These are phyloP conservation scores for Tychaedon coryphoeus DNA, from an alignment of 2,113 vertebrate genomes.

Conservation along the genomic window DNA sequence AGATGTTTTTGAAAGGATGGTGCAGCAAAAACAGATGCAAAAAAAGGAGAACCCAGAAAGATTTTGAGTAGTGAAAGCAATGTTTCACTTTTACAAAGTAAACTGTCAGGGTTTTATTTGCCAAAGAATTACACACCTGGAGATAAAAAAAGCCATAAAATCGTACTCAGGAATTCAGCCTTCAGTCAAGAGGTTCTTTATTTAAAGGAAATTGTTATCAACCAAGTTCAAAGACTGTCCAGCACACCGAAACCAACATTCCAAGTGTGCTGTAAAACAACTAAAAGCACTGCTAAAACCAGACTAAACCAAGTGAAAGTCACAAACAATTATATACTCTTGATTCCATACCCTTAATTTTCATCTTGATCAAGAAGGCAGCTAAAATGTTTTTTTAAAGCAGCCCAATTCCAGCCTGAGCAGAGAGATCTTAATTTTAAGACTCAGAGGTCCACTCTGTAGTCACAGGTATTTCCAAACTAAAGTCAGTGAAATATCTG, in stretches of 20 bases:
- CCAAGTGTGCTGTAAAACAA: not conserved
- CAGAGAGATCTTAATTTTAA: not conserved
- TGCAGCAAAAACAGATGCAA: not conserved
- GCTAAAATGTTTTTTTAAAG: not conserved
- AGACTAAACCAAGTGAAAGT: not conserved
- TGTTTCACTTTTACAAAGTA: rapidly evolving
- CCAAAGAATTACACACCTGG: not conserved
- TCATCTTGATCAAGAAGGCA: not conserved
- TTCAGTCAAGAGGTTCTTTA: not conserved
- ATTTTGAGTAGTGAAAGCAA: not conserved
- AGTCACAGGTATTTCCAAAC: not conserved
- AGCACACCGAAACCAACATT: not conserved
- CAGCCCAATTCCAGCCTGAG: not conserved
- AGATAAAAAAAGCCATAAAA: not conserved
- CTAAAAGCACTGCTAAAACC: not conserved
- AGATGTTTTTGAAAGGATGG: not conserved
- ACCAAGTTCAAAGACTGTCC: not conserved
- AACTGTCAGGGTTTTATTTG: not conserved
- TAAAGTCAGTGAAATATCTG: not conserved
- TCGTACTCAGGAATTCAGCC: not conserved
- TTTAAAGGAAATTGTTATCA: not conserved
- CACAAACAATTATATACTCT: not conserved
- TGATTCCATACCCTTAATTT: not conserved
- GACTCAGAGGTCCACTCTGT: not conserved
- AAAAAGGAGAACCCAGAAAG: not conserved